Percentiles rank a stretch among this genome's conserved stretches.
These are phyloP conservation scores for Xylota sylvarum DNA, from an alignment of 2,888 invertebrate species.

Conservation along the genomic window DNA sequence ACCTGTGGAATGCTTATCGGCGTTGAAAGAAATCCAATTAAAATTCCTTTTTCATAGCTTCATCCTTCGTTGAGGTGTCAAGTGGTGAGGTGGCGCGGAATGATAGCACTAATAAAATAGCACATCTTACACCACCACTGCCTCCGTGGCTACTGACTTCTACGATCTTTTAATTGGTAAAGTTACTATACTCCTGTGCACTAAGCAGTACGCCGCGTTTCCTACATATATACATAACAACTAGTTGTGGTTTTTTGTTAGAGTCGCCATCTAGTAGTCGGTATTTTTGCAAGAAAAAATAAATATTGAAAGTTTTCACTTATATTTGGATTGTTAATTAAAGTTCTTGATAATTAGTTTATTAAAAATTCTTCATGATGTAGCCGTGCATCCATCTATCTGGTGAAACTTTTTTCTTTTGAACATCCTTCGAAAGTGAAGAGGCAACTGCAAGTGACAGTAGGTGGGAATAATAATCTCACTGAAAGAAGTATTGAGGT, in stretches of 20 bases:
- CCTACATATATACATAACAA: background rate
- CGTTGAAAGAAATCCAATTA: constrained; percentile 48
- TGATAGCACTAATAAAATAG: constrained; percentile 14
- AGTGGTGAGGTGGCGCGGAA: background rate
- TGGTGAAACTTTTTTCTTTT: background rate
- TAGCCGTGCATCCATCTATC: background rate
- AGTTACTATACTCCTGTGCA: constrained; percentile 12
- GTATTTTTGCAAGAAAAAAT: background rate
- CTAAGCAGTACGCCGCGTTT: background rate
- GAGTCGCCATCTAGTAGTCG: background rate
- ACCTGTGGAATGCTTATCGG: constrained; percentile 28
- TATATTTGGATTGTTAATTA: constrained; percentile 6
- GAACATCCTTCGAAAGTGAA: constrained; percentile 3
- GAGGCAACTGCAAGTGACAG: constrained; percentile 7
- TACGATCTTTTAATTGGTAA: constrained; percentile 32
- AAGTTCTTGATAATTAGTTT: constrained; percentile 29
- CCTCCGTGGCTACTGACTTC: background rate
- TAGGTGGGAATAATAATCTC: constrained; percentile 3
- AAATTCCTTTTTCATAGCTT: constrained; percentile 19
- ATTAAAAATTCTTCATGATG: background rate
- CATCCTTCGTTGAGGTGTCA: constrained; percentile 9
- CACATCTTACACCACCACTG: background rate
- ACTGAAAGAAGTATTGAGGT: background rate
- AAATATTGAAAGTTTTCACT: background rate
- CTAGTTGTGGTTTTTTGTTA: constrained; percentile 2